A percentile compares a stretch with the other conserved stretches of the same genome.
Conservation (phyloP, 2,113 vertebrate genomes). For the Brachirus orientalis region DNA sequence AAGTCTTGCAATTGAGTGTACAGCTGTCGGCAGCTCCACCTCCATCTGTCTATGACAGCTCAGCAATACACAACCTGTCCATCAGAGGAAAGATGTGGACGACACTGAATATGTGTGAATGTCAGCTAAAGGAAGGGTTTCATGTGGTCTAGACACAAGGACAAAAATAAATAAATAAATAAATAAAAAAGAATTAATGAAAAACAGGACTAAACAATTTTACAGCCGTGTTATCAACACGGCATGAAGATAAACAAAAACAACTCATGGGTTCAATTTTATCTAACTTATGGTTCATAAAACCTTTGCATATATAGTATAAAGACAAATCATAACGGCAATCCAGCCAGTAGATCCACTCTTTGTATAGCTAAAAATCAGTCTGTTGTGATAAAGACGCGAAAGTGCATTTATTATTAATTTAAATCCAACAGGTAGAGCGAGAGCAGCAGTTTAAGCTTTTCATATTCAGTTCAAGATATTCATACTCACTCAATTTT, state of each 20-base stretch:
- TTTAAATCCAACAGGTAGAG: background rate
- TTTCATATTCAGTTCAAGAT: too few relatives aligned
- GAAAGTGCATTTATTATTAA: constrained; percentile 5
- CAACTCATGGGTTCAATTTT: too few relatives aligned
- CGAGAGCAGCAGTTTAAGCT: background rate
- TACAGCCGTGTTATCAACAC: too few relatives aligned
- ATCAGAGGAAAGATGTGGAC: constrained; percentile 22
- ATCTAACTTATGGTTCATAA: background rate
- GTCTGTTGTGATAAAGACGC: background rate
- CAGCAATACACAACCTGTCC: constrained; percentile 31
- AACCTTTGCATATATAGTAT: background rate
- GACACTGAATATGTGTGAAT: too few relatives aligned
- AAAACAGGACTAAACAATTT: background rate
- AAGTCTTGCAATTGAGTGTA: constrained; percentile 60
- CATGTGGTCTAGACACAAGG: too few relatives aligned
- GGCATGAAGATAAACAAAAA: too few relatives aligned
- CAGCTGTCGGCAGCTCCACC: constrained; percentile 59
- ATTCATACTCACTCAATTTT: constrained; percentile 19
- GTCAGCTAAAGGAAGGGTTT: too few relatives aligned
- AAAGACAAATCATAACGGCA: background rate
- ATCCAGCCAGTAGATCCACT: background rate
- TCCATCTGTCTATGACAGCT: constrained; percentile 38
- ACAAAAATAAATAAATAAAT: too few relatives aligned
- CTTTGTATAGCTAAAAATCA: background rate
- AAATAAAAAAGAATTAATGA: background rate